phyloP scores from a whole-genome alignment of 1,140 invertebrate genomes.

The Amyelois transitella region DNA sequence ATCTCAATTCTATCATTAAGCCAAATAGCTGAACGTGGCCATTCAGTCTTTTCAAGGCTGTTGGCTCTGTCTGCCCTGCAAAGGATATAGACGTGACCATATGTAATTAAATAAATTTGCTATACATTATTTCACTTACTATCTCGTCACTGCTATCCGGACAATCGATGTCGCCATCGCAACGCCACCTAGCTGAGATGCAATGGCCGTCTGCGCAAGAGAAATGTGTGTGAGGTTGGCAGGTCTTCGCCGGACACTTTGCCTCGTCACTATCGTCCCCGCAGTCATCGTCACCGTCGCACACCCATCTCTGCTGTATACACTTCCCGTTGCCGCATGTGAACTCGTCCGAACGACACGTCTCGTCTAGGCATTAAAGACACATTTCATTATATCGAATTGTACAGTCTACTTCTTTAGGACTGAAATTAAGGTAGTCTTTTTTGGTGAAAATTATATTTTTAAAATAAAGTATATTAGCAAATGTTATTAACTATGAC shows the following conservation, averaged over 20 bases:
- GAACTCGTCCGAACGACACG: constrained; percentile 91
- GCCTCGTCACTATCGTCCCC: constrained; percentile 87
- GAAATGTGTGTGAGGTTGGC: constrained; percentile 81
- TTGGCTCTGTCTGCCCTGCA: no score
- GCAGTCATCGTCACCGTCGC: constrained; percentile 92
- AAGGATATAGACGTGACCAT: no score
- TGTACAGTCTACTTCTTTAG: background rate
- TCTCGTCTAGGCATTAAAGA: constrained; percentile 79
- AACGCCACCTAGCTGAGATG: constrained; percentile 84
- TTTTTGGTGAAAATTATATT: no score
- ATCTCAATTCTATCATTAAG: no score
- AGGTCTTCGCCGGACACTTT: constrained; percentile 82
- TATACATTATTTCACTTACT: constrained; percentile 58
- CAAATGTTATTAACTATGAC: no score
- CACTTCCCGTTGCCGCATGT: constrained; percentile 92
- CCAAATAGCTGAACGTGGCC: no score
- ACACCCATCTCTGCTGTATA: constrained; percentile 90
- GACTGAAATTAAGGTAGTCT: no score
- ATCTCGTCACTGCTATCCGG: constrained; percentile 86
- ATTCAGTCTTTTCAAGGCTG: no score
- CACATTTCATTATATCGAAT: background rate
- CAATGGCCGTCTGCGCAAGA: constrained; percentile 81
- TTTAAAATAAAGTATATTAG: no score
- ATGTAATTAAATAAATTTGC: constrained; percentile 6
- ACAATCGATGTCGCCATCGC: constrained; percentile 92